These are phyloP conservation scores for Oceanodroma leucorhoa DNA, from an alignment of 2,797 vertebrate species.

Conservation along the genomic window DNA sequence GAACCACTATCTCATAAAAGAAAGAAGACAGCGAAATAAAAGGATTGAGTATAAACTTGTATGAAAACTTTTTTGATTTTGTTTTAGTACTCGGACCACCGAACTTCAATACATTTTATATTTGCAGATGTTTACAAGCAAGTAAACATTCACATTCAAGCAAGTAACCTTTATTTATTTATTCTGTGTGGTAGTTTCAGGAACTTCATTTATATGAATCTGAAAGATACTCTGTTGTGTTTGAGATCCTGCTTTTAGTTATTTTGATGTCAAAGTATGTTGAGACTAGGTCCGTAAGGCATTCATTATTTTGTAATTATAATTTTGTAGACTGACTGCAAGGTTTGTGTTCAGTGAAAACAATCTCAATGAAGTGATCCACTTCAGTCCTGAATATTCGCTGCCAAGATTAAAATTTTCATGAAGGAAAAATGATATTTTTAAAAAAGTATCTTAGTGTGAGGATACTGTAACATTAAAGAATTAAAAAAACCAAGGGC, in stretches of 20 bases:
- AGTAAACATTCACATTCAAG: neutral
- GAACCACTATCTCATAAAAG: neutral
- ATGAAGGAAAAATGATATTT: neutral
- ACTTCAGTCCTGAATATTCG: neutral
- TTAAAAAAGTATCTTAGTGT: neutral
- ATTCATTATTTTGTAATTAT: slow-evolving; percentile 64
- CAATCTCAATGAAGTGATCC: neutral
- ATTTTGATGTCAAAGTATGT: slow-evolving; percentile 61
- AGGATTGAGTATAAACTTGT: neutral
- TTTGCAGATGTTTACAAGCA: neutral
- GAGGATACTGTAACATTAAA: neutral
- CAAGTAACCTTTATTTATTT: neutral
- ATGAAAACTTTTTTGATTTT: neutral
- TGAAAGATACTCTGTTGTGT: neutral
- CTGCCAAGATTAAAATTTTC: slow-evolving; percentile 19
- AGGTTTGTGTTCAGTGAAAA: slow-evolving; percentile 29
- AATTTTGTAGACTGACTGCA: slow-evolving; percentile 56
- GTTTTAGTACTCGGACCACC: neutral
- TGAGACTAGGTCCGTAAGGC: slow-evolving; percentile 33
- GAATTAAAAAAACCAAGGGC: neutral
- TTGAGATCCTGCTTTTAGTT: neutral
- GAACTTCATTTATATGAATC: slow-evolving; percentile 12
- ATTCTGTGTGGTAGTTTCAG: neutral
- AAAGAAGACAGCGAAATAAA: neutral
- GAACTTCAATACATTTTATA: neutral